Base-by-base conservation (phyloP, 37 sponge, comb jelly and placozoan species). In the Halichondria panicea region DNA sequence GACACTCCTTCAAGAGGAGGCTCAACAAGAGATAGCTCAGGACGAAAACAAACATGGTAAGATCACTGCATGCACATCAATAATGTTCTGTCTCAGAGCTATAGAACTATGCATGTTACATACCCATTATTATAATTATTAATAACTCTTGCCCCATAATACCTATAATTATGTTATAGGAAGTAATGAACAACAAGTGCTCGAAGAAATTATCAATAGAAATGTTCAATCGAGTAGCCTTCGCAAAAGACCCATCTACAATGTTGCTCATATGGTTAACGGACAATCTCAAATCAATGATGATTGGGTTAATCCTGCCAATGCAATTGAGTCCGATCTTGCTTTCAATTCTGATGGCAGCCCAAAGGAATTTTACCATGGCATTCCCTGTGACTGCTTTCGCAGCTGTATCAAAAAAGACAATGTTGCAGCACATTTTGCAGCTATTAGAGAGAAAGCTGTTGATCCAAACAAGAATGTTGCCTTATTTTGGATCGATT, bases 231-330 rank as follows among this genome's bases (percentile, higher is more conserved):
- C n/a, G n/a, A n/a, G n/a, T n/a, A n/a, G n/a, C n/a, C 52, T 48
- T 15, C 52, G n/a, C 40, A 11, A n/a, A 22, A 66, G 67, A 38
- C 67, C 67, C 9, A 66, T 66, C 67, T 66, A 66, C 67, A 66
- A 66, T 66, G 67, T 66, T 37, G 67, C 67, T 36, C 67, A 66
- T 40, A 66, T 66, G 67, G 67, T 66, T 37, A 66, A 66, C 22
- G 67, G 67, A 9, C 6, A 34, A 9, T 38, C 39, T 11, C 42
- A 66, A 34, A 39, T 66, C 9, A 36, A 66, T 38, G 43, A 11
- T 15, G 43, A 66, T n/a, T 66, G 67, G 67, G 67, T 66, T 18
- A 66, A 66, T 34, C 11, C 27, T 15, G 67, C 42, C 37, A 66
- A 66, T 35, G 67, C 67, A 66, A 39, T 66, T 15, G 67, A 66